phyloP scores from a whole-genome alignment of 2,113 vertebrate species.

The Laticauda laticaudata region DNA sequence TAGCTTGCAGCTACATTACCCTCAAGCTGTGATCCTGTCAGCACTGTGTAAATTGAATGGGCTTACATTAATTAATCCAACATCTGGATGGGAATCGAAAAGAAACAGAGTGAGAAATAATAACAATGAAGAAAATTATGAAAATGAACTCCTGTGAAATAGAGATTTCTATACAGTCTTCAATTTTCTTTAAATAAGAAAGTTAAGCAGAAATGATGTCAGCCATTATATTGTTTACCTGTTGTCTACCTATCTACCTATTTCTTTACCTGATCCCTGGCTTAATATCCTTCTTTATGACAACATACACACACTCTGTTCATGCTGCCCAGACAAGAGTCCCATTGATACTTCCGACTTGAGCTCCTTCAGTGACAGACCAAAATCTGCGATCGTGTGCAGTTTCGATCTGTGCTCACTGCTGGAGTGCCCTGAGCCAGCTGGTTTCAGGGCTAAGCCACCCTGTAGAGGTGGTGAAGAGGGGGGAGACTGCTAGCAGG shows the following conservation, averaged over 20 bases:
- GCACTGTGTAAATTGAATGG: not conserved
- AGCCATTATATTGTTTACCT: not conserved
- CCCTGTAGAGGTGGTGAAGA: no score
- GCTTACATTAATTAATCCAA: not conserved
- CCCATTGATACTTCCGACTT: not conserved
- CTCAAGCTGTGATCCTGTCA: conserved; percentile 9
- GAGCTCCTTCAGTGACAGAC: no score
- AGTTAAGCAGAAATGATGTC: not conserved
- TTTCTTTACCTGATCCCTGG: not conserved
- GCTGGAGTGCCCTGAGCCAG: no score
- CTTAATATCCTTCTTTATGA: not conserved
- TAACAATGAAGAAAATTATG: not conserved
- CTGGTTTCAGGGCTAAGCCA: no score
- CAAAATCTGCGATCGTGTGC: no score
- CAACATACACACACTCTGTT: not conserved
- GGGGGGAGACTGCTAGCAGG: no score
- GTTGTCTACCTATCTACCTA: not conserved
- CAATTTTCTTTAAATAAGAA: not conserved
- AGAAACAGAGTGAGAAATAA: not conserved
- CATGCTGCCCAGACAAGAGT: not conserved
- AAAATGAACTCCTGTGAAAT: not conserved
- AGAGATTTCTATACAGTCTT: not conserved
- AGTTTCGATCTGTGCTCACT: no score
- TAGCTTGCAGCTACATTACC: conserved; percentile 1
- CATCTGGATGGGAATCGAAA: conserved; percentile 14